These are phyloP conservation scores for Ichneumoninae sp. DNA, from an alignment of 2,888 invertebrate genomes.

Conservation along the genomic window DNA sequence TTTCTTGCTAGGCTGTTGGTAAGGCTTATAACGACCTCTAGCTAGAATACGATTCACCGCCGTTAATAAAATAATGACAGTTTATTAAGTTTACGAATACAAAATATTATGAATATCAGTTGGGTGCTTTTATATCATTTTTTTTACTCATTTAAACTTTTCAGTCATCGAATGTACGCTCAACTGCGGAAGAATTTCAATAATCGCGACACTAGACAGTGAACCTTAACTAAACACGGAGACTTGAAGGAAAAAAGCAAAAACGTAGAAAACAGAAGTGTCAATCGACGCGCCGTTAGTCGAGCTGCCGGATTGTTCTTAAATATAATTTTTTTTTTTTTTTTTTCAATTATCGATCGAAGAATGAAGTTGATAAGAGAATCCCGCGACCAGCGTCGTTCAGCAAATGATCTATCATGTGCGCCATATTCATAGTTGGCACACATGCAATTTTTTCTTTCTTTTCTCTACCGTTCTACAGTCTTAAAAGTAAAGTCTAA, in stretches of 20 bases:
- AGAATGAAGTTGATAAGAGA: neutral
- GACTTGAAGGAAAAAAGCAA: neutral
- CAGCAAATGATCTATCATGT: slow-evolving; percentile 10
- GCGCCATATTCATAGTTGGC: neutral
- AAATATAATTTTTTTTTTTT: neutral
- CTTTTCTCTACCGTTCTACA: neutral
- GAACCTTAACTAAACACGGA: slow-evolving; percentile 8
- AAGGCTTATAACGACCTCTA: neutral
- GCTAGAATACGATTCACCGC: slow-evolving; percentile 9
- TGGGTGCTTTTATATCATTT: slow-evolving; percentile 2
- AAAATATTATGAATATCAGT: slow-evolving; percentile 48
- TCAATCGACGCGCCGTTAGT: neutral
- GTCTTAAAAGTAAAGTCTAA: slow-evolving; percentile 75
- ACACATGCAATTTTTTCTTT: neutral
- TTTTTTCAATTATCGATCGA: neutral
- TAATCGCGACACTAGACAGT: neutral
- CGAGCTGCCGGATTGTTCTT: neutral
- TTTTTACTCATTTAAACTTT: slow-evolving; percentile 7
- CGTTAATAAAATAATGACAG: slow-evolving; percentile 51
- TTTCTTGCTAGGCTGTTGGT: neutral
- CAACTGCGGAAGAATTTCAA: neutral
- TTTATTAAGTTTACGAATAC: slow-evolving; percentile 61
- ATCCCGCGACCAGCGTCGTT: slow-evolving; percentile 15
- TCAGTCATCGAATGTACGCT: slow-evolving; percentile 7
- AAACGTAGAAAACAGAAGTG: neutral